Evolutionary conservation across 2,888 invertebrate genomes (phyloP), one percentile per base, ranked within the genome.

Genomic region (Xanthia togata): DNA sequence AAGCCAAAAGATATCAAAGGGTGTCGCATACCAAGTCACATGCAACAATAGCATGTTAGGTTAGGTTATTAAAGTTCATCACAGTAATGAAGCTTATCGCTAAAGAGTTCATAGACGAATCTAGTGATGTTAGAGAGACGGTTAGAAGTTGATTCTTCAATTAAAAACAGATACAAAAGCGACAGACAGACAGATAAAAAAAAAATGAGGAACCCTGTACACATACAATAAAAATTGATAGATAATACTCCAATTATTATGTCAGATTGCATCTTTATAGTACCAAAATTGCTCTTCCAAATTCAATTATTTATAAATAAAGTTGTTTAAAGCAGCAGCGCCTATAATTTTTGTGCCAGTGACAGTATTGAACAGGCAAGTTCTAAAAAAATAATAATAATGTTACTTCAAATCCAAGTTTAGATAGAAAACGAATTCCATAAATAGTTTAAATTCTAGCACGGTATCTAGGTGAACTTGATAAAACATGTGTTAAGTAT

Each of bases 61-160:
- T 50, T n/a, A 76, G 8, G 35, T 69, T 69, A 82, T 73, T 62
- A 73, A 70, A 62, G 57, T 69, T 64, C 31, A 73, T 38, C 44
- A 64, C 31, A 59, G 14, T 53, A 55, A 57, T 53, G 12, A 55
- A 68, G n/a, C 14, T 68, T 79, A 65, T 80, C 64, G 47, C 55
- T 31, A n/a, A 59, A 79, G 14, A 80, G 35, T 82, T 73, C 20
- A 71, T 44, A 65, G 53, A 76, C 5, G 20, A 64, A 20, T 81
- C 20, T 60, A 44, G 1, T 17, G n/a, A 50, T 64, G 17, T 64
- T 14, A 50, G 17, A 74, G 50, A 57, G 9, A 35, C 59, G 50
- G 17, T 47, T 44, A 53, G 3, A 17, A 31, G 44, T 31, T 65
- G 6, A 59, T 75, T 44, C 17, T n/a, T 0, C n/a, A 76, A 47